These are phyloP conservation scores for Drosophila sproati DNA, from an alignment of 1,140 invertebrate genomes.

Conservation along the genomic window DNA sequence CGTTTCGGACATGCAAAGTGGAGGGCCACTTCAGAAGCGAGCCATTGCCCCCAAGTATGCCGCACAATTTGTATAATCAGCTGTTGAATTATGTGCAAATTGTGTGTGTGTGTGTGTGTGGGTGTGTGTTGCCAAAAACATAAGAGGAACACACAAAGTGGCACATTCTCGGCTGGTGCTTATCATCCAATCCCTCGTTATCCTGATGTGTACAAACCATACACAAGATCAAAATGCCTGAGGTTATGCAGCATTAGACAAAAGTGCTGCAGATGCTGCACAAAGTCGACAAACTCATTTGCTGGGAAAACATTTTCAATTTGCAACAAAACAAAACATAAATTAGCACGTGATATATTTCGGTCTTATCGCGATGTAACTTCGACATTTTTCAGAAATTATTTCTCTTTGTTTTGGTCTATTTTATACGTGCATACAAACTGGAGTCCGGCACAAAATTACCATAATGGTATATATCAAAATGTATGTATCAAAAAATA, in stretches of 20 bases:
- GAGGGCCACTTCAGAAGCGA: neutral
- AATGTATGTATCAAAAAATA: slow-evolving; percentile 43
- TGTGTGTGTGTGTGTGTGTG: slow-evolving; percentile 25
- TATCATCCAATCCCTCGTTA: neutral
- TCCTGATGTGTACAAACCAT: slow-evolving; percentile 1
- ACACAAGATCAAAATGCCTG: slow-evolving; percentile 40
- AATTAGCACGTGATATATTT: slow-evolving; percentile 81
- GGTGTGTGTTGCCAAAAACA: neutral
- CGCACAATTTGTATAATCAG: slow-evolving; percentile 72
- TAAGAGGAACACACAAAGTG: neutral
- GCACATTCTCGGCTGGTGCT: neutral
- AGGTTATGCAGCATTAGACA: slow-evolving; percentile 39
- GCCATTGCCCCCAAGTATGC: slow-evolving; percentile 5
- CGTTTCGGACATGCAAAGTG: slow-evolving; percentile 70
- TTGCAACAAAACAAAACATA: slow-evolving; percentile 64
- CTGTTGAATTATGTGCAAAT: slow-evolving; percentile 74
- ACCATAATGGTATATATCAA: slow-evolving; percentile 65
- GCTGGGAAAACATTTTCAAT: slow-evolving; percentile 54
- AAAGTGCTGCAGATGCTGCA: slow-evolving; percentile 29
- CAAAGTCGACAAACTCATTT: neutral
- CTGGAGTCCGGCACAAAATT: slow-evolving; percentile 59
- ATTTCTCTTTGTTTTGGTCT: slow-evolving; percentile 26
- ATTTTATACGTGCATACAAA: slow-evolving; percentile 13
- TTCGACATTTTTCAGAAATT: slow-evolving; percentile 67
- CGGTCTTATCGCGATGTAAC: slow-evolving; percentile 58